Evolutionary conservation across 1,140 invertebrate species (phyloP), one percentile per base, ranked within the genome.

Genomic region (Pararge aegeria): DNA sequence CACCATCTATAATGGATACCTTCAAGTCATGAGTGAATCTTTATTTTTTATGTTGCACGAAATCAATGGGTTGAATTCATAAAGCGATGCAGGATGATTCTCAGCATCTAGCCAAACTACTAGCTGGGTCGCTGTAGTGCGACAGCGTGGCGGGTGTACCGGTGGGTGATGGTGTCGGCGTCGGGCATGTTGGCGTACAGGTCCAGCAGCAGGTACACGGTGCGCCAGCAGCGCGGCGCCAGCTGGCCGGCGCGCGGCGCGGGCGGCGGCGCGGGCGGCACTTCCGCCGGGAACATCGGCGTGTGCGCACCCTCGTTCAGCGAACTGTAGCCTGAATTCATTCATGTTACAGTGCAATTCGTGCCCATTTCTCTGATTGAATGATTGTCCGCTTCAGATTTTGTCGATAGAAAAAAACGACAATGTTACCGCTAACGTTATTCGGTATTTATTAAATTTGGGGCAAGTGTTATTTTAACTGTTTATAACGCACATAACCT

Each of bases 181-280:
- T 98, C 97, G 0, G 97, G 97, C 93, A 97, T 96, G 13, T 96
- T 97, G 1, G 97, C 96, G 80, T 99, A 98, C 16, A 98, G 87
- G 75, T 98, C 97, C 29, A 99, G 87, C 13, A 99, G 91, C 83
- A 97, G 95, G 80, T 97, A 98, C 64, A 99, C 95, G 5, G 96
- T 98, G 79, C 96, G 95, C 97, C 97, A 99, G 78, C 97, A 99
- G 66, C 95, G 93, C 10, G 96, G 96, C 0, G 94, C 95, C 57
- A 90, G 61, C 65, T 83, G 83, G 6, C 60, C 65, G 74, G 75
- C 56, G 76, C 74, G 27, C 83, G 48, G 61, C 12, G 55, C 65
- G 92, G 2, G 90, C 91, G 58, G 50, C 5, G 91, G 92, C 0
- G 89, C 91, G 24, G 53, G 42, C 29, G 53, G 18, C 20, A 49